Conservation (phyloP, 92 coral and sea anemone species). For the Parazoanthus swiftii region DNA sequence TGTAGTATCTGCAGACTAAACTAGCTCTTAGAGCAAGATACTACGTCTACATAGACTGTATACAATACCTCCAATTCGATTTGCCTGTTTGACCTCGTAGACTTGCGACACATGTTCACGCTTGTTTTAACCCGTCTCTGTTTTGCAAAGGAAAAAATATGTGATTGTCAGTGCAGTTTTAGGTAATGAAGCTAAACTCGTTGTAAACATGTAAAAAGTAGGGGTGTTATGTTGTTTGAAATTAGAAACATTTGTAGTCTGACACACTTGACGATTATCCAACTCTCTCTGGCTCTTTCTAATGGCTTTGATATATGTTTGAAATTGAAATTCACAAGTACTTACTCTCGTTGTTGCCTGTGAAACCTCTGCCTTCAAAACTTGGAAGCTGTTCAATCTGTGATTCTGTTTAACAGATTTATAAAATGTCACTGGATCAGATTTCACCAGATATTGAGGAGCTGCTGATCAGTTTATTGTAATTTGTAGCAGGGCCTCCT, state of each 20-base stretch:
- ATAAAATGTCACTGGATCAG: background rate
- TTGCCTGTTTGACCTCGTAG: constrained; percentile 5
- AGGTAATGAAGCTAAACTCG: background rate
- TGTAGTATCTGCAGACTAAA: background rate
- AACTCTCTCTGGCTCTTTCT: background rate
- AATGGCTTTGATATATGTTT: background rate
- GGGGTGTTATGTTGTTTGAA: background rate
- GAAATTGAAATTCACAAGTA: too few relatives aligned
- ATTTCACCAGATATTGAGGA: background rate
- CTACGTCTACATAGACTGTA: background rate
- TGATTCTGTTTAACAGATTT: background rate
- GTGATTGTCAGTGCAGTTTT: background rate
- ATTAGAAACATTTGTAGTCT: background rate
- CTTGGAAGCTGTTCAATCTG: background rate
- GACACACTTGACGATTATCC: too few relatives aligned
- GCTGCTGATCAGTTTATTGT: too few relatives aligned
- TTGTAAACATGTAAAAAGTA: background rate
- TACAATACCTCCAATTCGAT: background rate
- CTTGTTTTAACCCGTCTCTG: background rate
- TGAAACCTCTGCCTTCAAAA: too few relatives aligned
- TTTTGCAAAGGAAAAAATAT: background rate
- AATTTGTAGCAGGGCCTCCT: background rate
- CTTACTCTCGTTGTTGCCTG: background rate
- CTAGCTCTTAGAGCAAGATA: background rate
- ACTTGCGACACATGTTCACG: background rate